These are phyloP conservation scores for Labeo catla DNA, from an alignment of 2,113 vertebrate genomes.

Conservation along the genomic window DNA sequence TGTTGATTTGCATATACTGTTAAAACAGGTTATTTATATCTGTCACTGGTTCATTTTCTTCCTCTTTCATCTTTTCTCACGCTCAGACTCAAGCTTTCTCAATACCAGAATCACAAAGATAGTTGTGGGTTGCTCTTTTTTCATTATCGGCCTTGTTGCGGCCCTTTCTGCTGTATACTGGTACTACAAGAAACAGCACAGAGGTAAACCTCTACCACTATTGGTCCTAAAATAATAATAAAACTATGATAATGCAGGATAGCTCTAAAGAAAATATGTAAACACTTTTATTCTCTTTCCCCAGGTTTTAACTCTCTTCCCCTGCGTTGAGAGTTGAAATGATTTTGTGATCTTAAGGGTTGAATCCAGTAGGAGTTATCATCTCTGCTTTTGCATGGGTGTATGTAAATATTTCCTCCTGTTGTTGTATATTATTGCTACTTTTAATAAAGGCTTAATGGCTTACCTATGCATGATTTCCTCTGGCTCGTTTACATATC, in stretches of 20 bases:
- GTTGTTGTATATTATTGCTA: background rate
- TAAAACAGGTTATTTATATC: background rate
- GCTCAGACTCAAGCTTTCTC: constrained; percentile 1
- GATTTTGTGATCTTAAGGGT: background rate
- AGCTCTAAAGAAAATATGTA: background rate
- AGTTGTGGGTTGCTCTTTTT: background rate
- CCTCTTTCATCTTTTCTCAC: background rate
- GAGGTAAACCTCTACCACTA: background rate
- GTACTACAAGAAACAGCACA: background rate
- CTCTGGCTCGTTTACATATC: background rate
- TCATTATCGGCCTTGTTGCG: background rate
- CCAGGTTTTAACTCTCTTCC: background rate
- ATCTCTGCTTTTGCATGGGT: background rate
- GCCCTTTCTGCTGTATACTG: background rate
- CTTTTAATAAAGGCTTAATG: background rate
- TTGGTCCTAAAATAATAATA: background rate
- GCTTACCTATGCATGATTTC: background rate
- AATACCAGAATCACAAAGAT: background rate
- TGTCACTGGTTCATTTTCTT: background rate
- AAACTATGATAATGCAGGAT: background rate
- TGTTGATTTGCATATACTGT: background rate
- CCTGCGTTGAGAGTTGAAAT: background rate
- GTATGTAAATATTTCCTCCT: background rate
- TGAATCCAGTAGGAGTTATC: background rate
- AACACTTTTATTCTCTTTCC: background rate